These are phyloP conservation scores for cat (Felis catus) DNA, from an alignment of 2,113 vertebrate genomes.

Conservation along the genomic window DNA sequence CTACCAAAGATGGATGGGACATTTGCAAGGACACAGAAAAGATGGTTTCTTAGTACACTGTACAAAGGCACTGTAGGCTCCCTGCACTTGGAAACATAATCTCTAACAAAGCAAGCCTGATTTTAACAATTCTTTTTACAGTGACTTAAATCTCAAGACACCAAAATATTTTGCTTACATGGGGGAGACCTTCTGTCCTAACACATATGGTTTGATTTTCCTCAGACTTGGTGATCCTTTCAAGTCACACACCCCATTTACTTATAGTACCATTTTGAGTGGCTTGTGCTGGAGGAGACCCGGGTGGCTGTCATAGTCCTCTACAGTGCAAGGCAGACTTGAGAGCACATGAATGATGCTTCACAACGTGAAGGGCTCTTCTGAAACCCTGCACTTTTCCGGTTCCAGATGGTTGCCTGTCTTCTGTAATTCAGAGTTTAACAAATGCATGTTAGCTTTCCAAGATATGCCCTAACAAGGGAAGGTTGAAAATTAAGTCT, in stretches of 20 bases:
- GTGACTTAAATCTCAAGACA: slow-evolving; percentile 24
- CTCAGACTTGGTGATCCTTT: not conserved
- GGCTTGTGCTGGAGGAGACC: not conserved
- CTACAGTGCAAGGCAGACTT: not conserved
- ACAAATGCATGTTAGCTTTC: slow-evolving; percentile 33
- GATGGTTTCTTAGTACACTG: not conserved
- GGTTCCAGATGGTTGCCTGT: slow-evolving; percentile 50
- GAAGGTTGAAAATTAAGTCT: slow-evolving; percentile 59
- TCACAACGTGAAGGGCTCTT: slow-evolving; percentile 60
- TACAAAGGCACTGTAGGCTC: not conserved
- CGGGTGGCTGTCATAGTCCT: not conserved
- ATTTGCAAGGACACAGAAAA: slow-evolving; percentile 39
- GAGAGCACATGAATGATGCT: slow-evolving; percentile 33
- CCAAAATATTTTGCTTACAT: slow-evolving; percentile 1
- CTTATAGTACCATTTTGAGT: not conserved
- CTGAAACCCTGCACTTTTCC: not conserved
- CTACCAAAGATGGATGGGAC: not conserved
- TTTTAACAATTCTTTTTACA: slow-evolving; percentile 4
- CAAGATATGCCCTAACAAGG: not conserved
- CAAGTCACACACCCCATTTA: not conserved
- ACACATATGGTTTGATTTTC: not conserved
- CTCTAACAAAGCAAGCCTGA: not conserved
- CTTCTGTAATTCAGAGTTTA: slow-evolving; percentile 27
- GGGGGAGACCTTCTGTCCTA: not conserved
- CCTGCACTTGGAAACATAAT: not conserved